A percentile compares a stretch with the other conserved stretches of the same genome.
These are phyloP conservation scores for Beroe forskalii DNA, from an alignment of 37 sponge, comb jelly and placozoan species.

Conservation along the genomic window DNA sequence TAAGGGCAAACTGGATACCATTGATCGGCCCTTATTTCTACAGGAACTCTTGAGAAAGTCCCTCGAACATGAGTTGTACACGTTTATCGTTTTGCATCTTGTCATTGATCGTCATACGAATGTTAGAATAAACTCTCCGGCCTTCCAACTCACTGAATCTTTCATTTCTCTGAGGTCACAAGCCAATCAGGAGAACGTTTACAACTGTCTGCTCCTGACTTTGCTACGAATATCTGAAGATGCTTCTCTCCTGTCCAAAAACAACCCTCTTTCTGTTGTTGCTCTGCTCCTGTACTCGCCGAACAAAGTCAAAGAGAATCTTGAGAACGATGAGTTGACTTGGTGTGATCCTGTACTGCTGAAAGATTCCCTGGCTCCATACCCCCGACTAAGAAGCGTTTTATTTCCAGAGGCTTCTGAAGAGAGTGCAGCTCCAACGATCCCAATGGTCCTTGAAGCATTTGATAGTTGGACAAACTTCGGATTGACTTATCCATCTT, in stretches of 20 bases:
- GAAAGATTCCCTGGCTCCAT: not conserved
- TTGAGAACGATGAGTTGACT: not conserved
- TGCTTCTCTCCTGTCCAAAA: not conserved
- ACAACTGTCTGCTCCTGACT: not conserved
- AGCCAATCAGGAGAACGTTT: not conserved
- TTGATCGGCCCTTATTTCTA: not conserved
- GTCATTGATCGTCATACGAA: not conserved
- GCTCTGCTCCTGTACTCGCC: constrained; percentile 9
- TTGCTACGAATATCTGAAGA: not conserved
- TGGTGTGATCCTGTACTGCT: constrained; percentile 27
- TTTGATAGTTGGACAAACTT: constrained; percentile 30
- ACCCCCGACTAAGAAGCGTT: not conserved
- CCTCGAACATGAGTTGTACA: not conserved
- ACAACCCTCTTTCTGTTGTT: constrained; percentile 17
- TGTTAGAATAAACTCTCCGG: not conserved
- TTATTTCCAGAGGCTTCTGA: constrained; percentile 26
- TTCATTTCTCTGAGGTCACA: not conserved
- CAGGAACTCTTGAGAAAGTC: not conserved
- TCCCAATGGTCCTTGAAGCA: not conserved
- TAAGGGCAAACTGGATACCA: not conserved
- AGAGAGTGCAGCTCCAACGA: not conserved
- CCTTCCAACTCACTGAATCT: not conserved
- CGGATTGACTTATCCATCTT: not conserved
- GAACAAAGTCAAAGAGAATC: not conserved
- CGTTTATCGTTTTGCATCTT: constrained; percentile 9